Base-by-base conservation (phyloP, 2,113 vertebrate species). In the Sprattus sprattus region DNA sequence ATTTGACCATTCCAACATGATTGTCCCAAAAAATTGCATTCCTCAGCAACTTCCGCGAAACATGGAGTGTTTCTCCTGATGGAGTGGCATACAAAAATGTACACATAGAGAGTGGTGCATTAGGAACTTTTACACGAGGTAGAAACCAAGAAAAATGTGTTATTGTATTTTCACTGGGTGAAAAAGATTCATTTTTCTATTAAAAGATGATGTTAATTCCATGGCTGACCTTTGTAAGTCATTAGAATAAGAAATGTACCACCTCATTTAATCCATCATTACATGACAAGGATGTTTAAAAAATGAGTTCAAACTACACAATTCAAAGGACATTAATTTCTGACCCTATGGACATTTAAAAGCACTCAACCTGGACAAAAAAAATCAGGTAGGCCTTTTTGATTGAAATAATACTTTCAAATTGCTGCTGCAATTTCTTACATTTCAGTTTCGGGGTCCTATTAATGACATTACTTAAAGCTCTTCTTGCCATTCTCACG, bases 201-300 rank as follows among this genome's bases (percentile, higher is more conserved):
- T 71, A 85, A 88, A n/a, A n/a, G n/a, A 87, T 81, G 47, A 88
- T 85, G 82, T 32, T 60, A 78, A 83, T 57, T 28, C 52, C 57
- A 54, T 60, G 84, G 45, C 71, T 89, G 88, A 90, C 89, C 91
- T 89, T 89, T 88, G 81, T 52, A 84, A 86, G 64, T 83, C 83
- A 87, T 87, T 86, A 87, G 86, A 88, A 50, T 82, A 75, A 83
- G 82, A 81, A 89, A 89, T 89, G 84, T 83, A 80, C 54, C 81
- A 84, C 86, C 85, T 86, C 83, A 87, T 89, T 88, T 87, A 89
- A 86, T 91, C 89, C 28, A 81, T 86, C 83, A 87, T 85, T 71
- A 89, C n/a, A 22, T 82, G 80, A 90, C 86, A 84, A 71, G 57
- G 84, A 47, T 86, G 85, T 78, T 86, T 86, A 9, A 2, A 82